phyloP scores from a whole-genome alignment of 2,888 invertebrate genomes.

The Brachyptera putata region DNA sequence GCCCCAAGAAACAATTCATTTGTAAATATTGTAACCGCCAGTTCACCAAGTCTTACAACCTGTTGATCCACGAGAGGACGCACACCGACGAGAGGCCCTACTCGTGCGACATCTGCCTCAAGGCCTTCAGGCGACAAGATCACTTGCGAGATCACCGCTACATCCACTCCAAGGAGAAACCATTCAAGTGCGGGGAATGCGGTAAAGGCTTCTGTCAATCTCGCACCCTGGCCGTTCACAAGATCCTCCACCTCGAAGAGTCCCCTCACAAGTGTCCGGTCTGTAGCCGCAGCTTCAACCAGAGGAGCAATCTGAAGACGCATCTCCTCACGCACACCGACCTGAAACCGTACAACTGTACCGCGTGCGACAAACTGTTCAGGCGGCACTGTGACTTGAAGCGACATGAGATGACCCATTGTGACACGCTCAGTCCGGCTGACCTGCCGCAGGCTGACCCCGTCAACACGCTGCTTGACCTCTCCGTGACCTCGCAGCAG shows the following conservation, averaged over 20 bases:
- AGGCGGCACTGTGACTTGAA: constrained; percentile 47
- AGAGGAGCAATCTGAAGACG: constrained; percentile 47
- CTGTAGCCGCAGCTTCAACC: constrained; percentile 47
- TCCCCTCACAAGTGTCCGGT: constrained; percentile 48
- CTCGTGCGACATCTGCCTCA: constrained; percentile 93
- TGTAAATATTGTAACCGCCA: constrained; percentile 96
- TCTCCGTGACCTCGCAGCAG: constrained; percentile 18
- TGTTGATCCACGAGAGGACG: constrained; percentile 94
- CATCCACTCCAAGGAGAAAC: constrained; percentile 97
- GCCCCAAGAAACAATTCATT: constrained; percentile 81
- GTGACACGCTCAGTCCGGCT: constrained; percentile 31
- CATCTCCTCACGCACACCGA: constrained; percentile 48
- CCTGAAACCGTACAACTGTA: constrained; percentile 46
- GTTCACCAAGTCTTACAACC: constrained; percentile 97
- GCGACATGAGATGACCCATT: constrained; percentile 46
- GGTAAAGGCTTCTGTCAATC: constrained; percentile 99
- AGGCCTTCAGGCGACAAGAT: constrained; percentile 93
- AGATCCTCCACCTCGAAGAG: constrained; percentile 59
- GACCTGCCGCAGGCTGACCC: constrained; percentile 25
- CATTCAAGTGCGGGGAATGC: constrained; percentile 94
- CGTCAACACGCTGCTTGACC: constrained; percentile 25
- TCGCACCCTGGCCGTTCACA: constrained; percentile 92
- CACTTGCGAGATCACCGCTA: constrained; percentile 92
- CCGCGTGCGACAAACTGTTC: constrained; percentile 44
- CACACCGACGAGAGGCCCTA: constrained; percentile 96